Percentiles rank a stretch among this genome's conserved stretches.
Evolutionary conservation across 92 coral and sea anemone species (phyloP).

Genomic region (Virgularia gustaviana): DNA sequence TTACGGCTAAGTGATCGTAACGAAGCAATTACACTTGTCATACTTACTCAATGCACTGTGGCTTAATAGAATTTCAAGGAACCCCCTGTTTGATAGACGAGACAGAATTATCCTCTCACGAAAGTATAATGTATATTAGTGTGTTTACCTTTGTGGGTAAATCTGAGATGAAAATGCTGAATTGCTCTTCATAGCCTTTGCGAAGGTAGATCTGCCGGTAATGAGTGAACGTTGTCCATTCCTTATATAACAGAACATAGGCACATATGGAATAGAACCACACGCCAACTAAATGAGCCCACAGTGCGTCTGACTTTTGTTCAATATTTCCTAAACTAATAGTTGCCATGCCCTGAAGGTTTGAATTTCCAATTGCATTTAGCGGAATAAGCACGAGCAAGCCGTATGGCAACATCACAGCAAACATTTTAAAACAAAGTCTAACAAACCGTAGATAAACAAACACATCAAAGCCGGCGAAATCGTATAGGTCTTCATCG

Average conservation of each 20-base stretch:
- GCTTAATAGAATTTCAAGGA: background rate
- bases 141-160: slow-evolving; percentile 68
- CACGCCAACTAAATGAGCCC: slow-evolving; percentile 88
- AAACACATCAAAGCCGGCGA: slow-evolving; percentile 82
- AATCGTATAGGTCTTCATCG: slow-evolving; percentile 76
- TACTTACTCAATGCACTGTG: background rate
- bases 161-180: slow-evolving; percentile 74
- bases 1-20: too few species aligned
- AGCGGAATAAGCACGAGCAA: slow-evolving; percentile 73
- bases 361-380: slow-evolving; percentile 60
- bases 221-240: slow-evolving; percentile 72
- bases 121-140: background rate
- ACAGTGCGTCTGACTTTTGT: slow-evolving; percentile 48
- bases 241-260: slow-evolving; percentile 70
- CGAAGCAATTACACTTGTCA: too few species aligned
- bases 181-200: slow-evolving; percentile 67
- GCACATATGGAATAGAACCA: slow-evolving; percentile 68
- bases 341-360: slow-evolving; percentile 53
- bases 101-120: background rate
- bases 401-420: slow-evolving; percentile 76
- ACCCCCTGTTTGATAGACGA: background rate
- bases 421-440: slow-evolving; percentile 67
- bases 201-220: slow-evolving; percentile 75
- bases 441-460: slow-evolving; percentile 74
- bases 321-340: slow-evolving; percentile 66